Conservation (phyloP, 2,888 invertebrate species). For the Synanthedon vespiformis region DNA sequence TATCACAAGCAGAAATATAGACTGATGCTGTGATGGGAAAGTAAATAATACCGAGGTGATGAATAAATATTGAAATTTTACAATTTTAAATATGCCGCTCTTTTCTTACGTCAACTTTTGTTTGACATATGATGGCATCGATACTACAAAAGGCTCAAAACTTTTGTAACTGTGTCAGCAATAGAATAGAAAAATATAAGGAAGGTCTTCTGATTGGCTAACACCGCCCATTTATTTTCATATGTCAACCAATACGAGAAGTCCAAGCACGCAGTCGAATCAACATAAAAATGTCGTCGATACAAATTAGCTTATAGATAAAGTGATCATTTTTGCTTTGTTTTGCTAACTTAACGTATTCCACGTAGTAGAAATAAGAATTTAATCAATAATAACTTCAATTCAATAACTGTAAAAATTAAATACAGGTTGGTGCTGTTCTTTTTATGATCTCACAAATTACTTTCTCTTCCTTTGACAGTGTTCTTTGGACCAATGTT, state of each 20-base stretch:
- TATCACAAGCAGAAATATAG: no score
- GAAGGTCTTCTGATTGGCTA: conserved; percentile 20
- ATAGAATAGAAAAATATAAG: no score
- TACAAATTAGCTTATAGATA: conserved; percentile 20
- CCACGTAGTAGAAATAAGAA: neutral
- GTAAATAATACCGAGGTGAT: no score
- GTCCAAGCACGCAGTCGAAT: conserved; percentile 42
- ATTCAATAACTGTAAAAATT: neutral
- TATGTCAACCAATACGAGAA: conserved; percentile 34
- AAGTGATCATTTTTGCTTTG: conserved; percentile 26
- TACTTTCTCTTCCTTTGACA: conserved; percentile 49
- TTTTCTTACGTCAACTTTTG: no score
- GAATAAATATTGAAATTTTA: no score
- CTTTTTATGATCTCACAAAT: conserved; percentile 1
- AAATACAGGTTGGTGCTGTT: conserved; percentile 2
- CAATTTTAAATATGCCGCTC: no score
- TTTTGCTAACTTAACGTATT: conserved; percentile 15
- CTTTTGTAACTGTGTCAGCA: no score
- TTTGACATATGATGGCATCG: no score
- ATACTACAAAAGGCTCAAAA: no score
- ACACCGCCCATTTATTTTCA: conserved; percentile 11
- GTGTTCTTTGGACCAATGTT: conserved; percentile 44
- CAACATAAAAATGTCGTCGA: conserved; percentile 52
- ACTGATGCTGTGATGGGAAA: no score
- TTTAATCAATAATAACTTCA: neutral